Percentiles rank a stretch among this genome's conserved stretches.
phyloP scores from a whole-genome alignment of 2,797 vertebrate genomes.

The Hephaestus fuliginosus region DNA sequence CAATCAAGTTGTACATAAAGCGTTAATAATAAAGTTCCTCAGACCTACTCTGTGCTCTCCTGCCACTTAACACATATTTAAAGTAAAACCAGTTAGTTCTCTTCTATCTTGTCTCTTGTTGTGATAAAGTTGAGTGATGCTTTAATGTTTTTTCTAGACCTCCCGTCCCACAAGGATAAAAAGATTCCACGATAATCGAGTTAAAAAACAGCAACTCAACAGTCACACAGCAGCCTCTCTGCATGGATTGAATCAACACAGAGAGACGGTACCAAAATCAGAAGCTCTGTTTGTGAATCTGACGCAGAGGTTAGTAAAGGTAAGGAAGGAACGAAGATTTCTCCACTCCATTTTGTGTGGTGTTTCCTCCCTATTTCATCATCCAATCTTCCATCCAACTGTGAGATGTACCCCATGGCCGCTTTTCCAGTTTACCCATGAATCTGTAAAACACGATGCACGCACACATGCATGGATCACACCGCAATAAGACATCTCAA shows the following conservation, averaged over 20 bases:
- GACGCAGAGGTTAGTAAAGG: slow-evolving; percentile 54
- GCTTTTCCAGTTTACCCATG: slow-evolving; percentile 41
- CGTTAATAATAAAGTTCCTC: slow-evolving; percentile 25
- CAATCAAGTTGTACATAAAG: slow-evolving; percentile 1
- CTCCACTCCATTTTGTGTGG: slow-evolving; percentile 42
- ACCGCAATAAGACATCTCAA: slow-evolving; percentile 19
- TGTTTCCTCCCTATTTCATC: slow-evolving; percentile 78
- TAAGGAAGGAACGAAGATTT: slow-evolving; percentile 12
- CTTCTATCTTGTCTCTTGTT: neutral
- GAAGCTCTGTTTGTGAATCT: slow-evolving; percentile 39
- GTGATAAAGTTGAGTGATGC: neutral
- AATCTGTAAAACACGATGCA: slow-evolving; percentile 51
- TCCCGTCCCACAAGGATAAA: neutral
- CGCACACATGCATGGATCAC: slow-evolving; percentile 39
- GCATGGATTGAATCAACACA: slow-evolving; percentile 39
- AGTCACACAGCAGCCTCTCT: slow-evolving; percentile 24
- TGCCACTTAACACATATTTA: slow-evolving; percentile 17
- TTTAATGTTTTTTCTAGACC: neutral
- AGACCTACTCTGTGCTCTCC: slow-evolving; percentile 16
- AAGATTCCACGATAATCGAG: slow-evolving; percentile 19
- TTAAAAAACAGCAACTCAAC: slow-evolving; percentile 31
- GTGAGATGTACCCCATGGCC: slow-evolving; percentile 40
- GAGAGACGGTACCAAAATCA: slow-evolving; percentile 33
- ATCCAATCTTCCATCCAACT: slow-evolving; percentile 68
- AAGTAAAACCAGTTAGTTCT: slow-evolving; percentile 3